phyloP scores from a whole-genome alignment of 2,888 invertebrate genomes.

The Isoperla grammatica region DNA sequence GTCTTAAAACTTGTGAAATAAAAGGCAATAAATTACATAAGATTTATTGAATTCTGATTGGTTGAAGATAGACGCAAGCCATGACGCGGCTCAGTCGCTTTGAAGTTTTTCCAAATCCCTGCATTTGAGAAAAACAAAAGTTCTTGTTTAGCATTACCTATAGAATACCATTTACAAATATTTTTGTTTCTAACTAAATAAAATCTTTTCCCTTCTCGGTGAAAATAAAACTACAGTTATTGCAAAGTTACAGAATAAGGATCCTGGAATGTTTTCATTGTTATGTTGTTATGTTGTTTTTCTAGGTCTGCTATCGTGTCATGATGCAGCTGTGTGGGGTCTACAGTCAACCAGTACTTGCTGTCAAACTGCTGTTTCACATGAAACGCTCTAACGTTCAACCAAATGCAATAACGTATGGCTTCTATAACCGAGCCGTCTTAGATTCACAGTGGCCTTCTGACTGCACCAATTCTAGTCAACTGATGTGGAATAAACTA shows the following conservation, averaged over 20 bases:
- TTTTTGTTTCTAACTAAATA: too few relatives aligned
- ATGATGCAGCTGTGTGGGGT: constrained; percentile 98
- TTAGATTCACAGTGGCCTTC: constrained; percentile 94
- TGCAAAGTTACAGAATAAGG: constrained; percentile 16
- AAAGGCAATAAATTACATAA: too few relatives aligned
- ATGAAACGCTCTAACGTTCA: constrained; percentile 92
- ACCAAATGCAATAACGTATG: constrained; percentile 97
- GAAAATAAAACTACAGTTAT: too few relatives aligned
- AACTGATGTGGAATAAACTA: constrained; percentile 88
- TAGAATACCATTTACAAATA: too few relatives aligned
- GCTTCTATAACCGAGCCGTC: constrained; percentile 77
- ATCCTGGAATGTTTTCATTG: constrained; percentile 1
- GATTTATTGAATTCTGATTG: too few relatives aligned
- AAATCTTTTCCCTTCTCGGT: too few relatives aligned
- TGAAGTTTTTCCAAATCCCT: too few relatives aligned
- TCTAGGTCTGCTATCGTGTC: constrained; percentile 88
- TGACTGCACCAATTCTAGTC: constrained; percentile 67
- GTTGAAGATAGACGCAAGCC: too few relatives aligned
- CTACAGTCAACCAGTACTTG: constrained; percentile 88
- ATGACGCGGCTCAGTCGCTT: too few relatives aligned
- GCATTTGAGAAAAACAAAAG: too few relatives aligned
- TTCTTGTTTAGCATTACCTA: too few relatives aligned
- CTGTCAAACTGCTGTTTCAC: constrained; percentile 82
- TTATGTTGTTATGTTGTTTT: constrained; percentile 14
- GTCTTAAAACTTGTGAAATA: too few relatives aligned